phyloP scores from a whole-genome alignment of 2,797 vertebrate genomes.

The Lacerta bilineata region DNA sequence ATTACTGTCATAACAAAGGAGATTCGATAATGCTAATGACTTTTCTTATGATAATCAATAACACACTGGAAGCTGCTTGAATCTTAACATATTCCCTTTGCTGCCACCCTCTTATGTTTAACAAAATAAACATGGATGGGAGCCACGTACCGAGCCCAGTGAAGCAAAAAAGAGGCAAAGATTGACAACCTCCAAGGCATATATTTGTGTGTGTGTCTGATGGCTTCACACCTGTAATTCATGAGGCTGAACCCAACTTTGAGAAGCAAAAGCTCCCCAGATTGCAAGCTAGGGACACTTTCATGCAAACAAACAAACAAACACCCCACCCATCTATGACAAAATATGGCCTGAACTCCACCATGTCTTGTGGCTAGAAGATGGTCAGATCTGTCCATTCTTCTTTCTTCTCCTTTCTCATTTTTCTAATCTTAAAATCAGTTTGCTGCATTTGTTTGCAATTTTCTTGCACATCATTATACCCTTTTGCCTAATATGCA shows the following conservation, averaged over 20 bases:
- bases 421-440: too few species aligned
- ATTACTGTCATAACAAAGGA: constrained; percentile 81
- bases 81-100: constrained; percentile 64
- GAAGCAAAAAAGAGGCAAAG: constrained; percentile 27
- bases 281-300: not conserved
- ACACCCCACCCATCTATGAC: not conserved
- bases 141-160: not conserved
- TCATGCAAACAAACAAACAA: not conserved
- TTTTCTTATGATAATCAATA: constrained; percentile 80
- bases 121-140: constrained; percentile 47
- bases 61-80: constrained; percentile 60
- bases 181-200: constrained; percentile 6
- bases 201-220: not conserved
- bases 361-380: too few species aligned
- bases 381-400: too few species aligned
- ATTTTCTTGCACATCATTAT: too few species aligned
- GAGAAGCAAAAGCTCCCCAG: not conserved
- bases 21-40: constrained; percentile 77
- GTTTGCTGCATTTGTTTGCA: too few species aligned
- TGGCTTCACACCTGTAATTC: not conserved
- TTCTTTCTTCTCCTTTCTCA: too few species aligned
- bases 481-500: too few species aligned
- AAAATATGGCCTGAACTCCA: not conserved
- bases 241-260: not conserved
- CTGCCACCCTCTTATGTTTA: constrained; percentile 32